Base-by-base conservation (phyloP, 92 coral and sea anemone species). In the Phenganax stokvisi region DNA sequence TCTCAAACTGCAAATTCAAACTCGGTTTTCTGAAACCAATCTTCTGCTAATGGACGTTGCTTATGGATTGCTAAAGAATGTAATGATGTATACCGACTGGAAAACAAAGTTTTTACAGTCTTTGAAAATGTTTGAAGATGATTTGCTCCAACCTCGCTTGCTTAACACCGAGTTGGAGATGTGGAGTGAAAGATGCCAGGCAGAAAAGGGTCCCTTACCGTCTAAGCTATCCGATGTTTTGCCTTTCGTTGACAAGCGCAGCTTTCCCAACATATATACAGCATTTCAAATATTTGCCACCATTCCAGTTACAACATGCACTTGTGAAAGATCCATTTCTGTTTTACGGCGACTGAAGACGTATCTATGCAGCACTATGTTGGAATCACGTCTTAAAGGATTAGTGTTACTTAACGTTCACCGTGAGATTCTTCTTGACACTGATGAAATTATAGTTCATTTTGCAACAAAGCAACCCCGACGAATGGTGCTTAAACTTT, bases 111-210 rank as follows among this genome's bases (percentile, higher is more conserved):
- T 37, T 37, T 37, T 37, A 37, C 47, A 55, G 57, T 72, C 51
- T 27, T 57, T 72, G 16, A 57, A 72, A 9, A 51, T 37, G 77
- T 72, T 51, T 57, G 52, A 72, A 51, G 77, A 72, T 9, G 71
- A 65, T 11, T 17, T 65, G 15, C 71, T 6, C n/a, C 30, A 65
- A 15, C 71, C 71, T 11, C 15, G 15, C 27, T 65, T 17, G 6
- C n/a, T 65, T 28, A 9, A 11, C 31, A 15, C 71, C 10, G 71
- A 65, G 57, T 51, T 72, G 58, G 77, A 72, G 52, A 72, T 72
- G 77, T 72, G 58, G 77, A 72, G 57, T 51, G 77, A 72, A 55
- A 13, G 29, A 51, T 72, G 77, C 17, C 77, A 51, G 12, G 25
- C 25, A 28, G 67, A 61, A 61, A 61, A 61, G 29, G 67, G 29